phyloP scores from a whole-genome alignment of 2,888 invertebrate species.

The Epirrita christyi region DNA sequence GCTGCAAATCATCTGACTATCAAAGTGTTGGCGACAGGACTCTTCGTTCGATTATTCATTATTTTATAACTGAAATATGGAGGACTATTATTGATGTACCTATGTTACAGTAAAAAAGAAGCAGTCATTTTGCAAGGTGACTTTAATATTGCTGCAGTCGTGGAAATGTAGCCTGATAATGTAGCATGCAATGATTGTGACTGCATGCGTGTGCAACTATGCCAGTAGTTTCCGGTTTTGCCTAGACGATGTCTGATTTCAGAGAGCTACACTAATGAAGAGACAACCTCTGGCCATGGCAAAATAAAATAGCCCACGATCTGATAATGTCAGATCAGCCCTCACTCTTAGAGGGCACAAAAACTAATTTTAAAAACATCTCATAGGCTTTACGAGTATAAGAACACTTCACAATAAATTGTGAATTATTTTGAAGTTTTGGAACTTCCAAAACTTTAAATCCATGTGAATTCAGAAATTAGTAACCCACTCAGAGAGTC shows the following conservation, averaged over 20 bases:
- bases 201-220: no score
- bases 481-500: conserved; percentile 3
- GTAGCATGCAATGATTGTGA: background rate
- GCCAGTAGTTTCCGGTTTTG: no score
- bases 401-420: no score
- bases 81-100: conserved; percentile 10
- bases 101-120: conserved; percentile 14
- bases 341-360: no score
- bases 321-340: no score
- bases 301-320: no score
- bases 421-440: no score
- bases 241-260: no score
- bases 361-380: no score
- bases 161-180: background rate
- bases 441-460: background rate
- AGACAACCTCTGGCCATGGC: no score
- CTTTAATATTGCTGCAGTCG: background rate
- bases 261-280: no score
- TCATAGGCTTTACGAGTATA: no score
- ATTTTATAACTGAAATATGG: conserved; percentile 43
- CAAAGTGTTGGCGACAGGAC: conserved; percentile 54
- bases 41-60: conserved; percentile 52
- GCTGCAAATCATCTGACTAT: conserved; percentile 74
- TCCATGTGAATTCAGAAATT: background rate
- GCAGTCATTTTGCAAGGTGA: conserved; percentile 2